phyloP scores from a whole-genome alignment of 2,888 invertebrate species.

The Gryllus longicercus region DNA sequence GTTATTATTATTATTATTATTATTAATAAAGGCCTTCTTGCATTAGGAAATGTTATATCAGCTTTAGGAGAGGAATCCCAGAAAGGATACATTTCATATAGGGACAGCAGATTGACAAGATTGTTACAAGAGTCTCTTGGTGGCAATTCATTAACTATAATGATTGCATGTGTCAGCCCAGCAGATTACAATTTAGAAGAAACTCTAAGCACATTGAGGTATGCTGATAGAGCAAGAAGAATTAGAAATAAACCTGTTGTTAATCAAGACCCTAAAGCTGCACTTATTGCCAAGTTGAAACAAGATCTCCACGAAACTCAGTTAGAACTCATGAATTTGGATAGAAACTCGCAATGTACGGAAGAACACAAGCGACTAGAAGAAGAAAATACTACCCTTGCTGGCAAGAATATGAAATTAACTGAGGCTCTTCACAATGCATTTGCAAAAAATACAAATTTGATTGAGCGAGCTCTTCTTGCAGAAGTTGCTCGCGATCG shows the following conservation, averaged over 20 bases:
- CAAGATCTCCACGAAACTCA: conserved; percentile 58
- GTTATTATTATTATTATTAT: no score
- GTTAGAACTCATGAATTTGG: conserved; percentile 55
- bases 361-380: conserved; percentile 53
- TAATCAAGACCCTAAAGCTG: conserved; percentile 76
- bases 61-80: no score
- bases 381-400: conserved; percentile 53
- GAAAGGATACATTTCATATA: conserved; percentile 72
- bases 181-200: conserved; percentile 63
- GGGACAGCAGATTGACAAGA: conserved; percentile 87
- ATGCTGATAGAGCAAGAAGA: conserved; percentile 80
- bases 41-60: conserved; percentile 94
- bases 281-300: conserved; percentile 73
- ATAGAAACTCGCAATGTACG: conserved; percentile 42
- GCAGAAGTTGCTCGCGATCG: conserved; percentile 68
- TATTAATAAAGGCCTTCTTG: conserved; percentile 84
- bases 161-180: conserved; percentile 94
- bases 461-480: conserved; percentile 66
- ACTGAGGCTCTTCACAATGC: conserved; percentile 63
- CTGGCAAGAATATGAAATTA: conserved; percentile 61
- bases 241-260: conserved; percentile 87
- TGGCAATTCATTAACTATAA: conserved; percentile 88
- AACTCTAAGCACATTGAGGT: conserved; percentile 76
- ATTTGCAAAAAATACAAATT: conserved; percentile 65
- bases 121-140: conserved; percentile 91